phyloP scores from a whole-genome alignment of 2,113 vertebrate genomes.

The Tretioscincus oriximinensis region DNA sequence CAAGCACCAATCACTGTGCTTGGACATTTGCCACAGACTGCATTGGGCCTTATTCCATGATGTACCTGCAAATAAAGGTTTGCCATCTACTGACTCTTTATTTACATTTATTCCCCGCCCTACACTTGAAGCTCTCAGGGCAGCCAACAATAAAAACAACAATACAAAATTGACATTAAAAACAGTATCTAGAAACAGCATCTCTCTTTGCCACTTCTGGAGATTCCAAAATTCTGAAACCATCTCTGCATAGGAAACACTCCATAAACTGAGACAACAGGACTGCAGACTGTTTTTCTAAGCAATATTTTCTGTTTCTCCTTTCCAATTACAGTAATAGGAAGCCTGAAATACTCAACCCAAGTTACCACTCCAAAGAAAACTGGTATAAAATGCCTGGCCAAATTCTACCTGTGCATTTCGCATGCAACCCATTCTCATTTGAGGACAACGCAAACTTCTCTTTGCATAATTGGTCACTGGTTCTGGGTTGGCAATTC shows the following conservation, averaged over 20 bases:
- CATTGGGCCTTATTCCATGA: no score
- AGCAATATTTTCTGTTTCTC: conserved; percentile 1
- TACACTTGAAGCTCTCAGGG: no score
- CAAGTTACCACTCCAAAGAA: background rate
- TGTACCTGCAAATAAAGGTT: no score
- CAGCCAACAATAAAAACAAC: no score
- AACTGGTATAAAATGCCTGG: conserved; percentile 12
- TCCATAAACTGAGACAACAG: background rate
- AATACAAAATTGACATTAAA: no score
- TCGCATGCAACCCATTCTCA: background rate
- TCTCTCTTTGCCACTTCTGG: background rate
- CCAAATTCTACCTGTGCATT: background rate
- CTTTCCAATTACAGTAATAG: background rate
- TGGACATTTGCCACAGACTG: no score
- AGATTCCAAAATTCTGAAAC: background rate
- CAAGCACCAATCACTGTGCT: no score
- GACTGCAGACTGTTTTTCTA: background rate
- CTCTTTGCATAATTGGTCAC: background rate
- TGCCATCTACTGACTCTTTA: no score
- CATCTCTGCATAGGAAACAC: background rate
- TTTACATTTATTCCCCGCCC: no score
- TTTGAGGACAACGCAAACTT: background rate
- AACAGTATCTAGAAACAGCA: no score
- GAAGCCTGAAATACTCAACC: background rate
- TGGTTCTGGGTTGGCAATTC: conserved; percentile 13